Evolutionary conservation across 2,888 invertebrate species (phyloP), one percentile per base, ranked within the genome.

Genomic region (Cacoxenus indagator): DNA sequence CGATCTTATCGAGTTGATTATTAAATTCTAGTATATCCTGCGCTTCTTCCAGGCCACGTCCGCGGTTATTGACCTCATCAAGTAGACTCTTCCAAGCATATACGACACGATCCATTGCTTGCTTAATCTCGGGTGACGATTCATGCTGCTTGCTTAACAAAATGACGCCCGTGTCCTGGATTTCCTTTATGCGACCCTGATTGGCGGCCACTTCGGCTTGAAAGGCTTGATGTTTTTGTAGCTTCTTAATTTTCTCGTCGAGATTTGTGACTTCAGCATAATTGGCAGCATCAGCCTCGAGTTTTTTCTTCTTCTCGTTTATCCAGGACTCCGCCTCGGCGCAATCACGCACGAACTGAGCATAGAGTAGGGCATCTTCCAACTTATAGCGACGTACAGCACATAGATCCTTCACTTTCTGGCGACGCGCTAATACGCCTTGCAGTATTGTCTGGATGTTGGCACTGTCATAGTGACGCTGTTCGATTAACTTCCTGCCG

Each of bases 1-100:
- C 96, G 65, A 98, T 96, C 88, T 97, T 96, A 84, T 98, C 97
- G 66, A 97, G 91, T 82, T 98, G 96, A 83, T 96, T 98, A 87
- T 98, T 97, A 89, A 99, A 99, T 87, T 97, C 96, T 26, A 99
- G 90, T 69, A 99, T 97, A 83, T 99, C 99, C 85, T 97, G 96
- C 0, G 98, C 99, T 86, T 99, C 99, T 87, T 98, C 98, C 17
- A 99, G 89, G 0, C 97, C 97, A 71, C 95, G 92, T 45, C 96
- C 91, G 75, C 89, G 88, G 72, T 90, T 88, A 70, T 91, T 90
- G 0, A 91, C 78, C 64, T 96, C 96, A 29, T 92, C 89, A 67
- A 96, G 90, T 51, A 98, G 89, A 74, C 91, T 91, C 71, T 90
- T 90, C 97, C 97, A 97, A 51, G 93, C 93, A 0, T 89, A 87